Evolutionary conservation across 2,113 vertebrate genomes (phyloP).

Genomic region (Riparia riparia): DNA sequence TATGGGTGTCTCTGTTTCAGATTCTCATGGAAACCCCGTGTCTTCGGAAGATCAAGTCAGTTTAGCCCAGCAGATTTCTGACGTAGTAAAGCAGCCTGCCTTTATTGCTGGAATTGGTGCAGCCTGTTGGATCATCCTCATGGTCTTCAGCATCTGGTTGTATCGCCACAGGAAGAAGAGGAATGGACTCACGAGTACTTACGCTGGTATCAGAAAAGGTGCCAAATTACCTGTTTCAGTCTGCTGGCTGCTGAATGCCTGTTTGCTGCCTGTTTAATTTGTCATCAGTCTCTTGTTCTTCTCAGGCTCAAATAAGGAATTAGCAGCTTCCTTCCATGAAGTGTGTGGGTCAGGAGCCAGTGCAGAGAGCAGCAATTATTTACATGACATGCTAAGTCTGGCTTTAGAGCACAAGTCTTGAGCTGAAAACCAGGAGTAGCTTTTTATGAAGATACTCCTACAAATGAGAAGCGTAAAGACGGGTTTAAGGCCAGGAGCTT

Average conservation of each 20-base stretch:
- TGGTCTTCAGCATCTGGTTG: conserved; percentile 98
- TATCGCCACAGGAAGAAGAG: conserved; percentile 96
- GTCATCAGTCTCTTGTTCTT: neutral
- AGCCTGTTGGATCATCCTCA: conserved; percentile 97
- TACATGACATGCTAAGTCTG: fast-evolving
- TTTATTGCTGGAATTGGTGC: conserved; percentile 97
- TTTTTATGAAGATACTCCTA: neutral
- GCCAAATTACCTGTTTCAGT: neutral
- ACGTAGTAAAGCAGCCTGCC: conserved; percentile 95
- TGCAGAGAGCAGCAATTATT: neutral
- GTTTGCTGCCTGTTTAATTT: neutral
- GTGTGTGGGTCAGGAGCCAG: neutral
- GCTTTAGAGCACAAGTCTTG: neutral
- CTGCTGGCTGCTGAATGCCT: neutral
- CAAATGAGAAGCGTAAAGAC: neutral
- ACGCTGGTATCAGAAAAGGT: conserved; percentile 98
- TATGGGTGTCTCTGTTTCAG: conserved; percentile 64
- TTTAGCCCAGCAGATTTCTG: conserved; percentile 96
- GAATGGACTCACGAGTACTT: conserved; percentile 91
- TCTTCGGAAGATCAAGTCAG: conserved; percentile 86
- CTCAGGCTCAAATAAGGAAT: neutral
- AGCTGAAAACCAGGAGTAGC: neutral
- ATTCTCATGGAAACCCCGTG: conserved; percentile 89
- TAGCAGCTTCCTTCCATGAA: neutral
- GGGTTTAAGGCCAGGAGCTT: neutral